Conservation (phyloP, 2,113 vertebrate species). For the Numenius arquata region DNA sequence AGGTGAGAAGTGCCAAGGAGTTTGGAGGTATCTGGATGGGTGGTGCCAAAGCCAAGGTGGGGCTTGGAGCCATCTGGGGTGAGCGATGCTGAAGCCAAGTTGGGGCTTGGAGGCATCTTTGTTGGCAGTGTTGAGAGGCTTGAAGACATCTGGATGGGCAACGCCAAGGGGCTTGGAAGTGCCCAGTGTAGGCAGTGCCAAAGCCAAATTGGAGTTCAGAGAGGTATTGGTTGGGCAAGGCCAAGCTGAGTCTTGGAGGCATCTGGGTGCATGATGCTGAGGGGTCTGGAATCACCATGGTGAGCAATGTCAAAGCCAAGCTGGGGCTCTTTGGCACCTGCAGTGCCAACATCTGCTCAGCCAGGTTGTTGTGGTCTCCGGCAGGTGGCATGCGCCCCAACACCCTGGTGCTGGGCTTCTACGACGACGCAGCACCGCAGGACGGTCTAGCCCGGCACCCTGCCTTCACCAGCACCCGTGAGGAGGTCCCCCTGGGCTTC, state of each 20-base stretch:
- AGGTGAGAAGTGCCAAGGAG: not conserved
- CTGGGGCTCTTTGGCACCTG: not conserved
- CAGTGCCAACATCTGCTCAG: not conserved
- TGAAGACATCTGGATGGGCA: not conserved
- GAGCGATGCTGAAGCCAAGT: rapidly evolving
- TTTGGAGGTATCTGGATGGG: not conserved
- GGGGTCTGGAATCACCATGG: not conserved
- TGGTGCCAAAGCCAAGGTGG: not conserved
- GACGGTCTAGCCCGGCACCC: constrained; percentile 74
- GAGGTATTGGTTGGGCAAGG: not conserved
- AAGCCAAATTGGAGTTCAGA: not conserved
- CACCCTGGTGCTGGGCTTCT: constrained; percentile 89
- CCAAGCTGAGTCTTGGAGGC: not conserved
- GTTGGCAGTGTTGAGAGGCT: not conserved
- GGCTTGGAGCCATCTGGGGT: not conserved
- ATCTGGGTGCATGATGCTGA: not conserved
- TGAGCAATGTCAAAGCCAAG: not conserved
- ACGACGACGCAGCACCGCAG: constrained; percentile 72
- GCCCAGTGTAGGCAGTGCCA: rapidly evolving
- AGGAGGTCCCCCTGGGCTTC: constrained; percentile 70
- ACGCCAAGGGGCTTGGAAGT: not conserved
- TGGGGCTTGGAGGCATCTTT: not conserved
- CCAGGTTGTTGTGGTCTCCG: rapidly evolving
- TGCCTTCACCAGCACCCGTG: not conserved
- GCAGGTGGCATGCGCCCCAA: constrained; percentile 92